Percentiles rank a stretch among this genome's conserved stretches.
Conservation (phyloP, 1,140 invertebrate species). For the Belonocnema kinseyi region DNA sequence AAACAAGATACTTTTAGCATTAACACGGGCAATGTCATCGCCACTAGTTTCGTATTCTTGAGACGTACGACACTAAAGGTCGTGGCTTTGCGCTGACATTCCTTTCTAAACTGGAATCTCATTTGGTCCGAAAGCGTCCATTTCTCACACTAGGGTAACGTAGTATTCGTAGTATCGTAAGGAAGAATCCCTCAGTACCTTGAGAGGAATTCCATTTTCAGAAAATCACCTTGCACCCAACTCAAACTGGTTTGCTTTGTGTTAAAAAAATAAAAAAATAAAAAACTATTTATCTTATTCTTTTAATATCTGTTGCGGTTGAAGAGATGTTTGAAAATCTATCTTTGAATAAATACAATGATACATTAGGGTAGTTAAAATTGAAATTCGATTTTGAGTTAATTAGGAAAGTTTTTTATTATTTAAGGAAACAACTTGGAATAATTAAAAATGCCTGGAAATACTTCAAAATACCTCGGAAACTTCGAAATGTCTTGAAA, state of each 20-base stretch:
- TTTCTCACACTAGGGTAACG: conserved; percentile 19
- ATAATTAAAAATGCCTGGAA: too few species aligned
- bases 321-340: too few species aligned
- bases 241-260: conserved; percentile 12
- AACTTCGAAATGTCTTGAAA: too few species aligned
- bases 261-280: background rate
- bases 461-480: too few species aligned
- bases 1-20: conserved; percentile 11
- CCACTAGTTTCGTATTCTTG: conserved; percentile 13
- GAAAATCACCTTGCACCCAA: conserved; percentile 7
- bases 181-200: conserved; percentile 4
- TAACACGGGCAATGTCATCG: conserved; percentile 2
- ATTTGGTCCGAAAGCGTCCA: conserved; percentile 21
- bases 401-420: too few species aligned
- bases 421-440: too few species aligned
- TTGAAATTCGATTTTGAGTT: too few species aligned
- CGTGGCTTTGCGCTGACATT: conserved; percentile 17
- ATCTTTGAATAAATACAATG: too few species aligned
- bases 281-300: background rate
- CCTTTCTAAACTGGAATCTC: conserved; percentile 31
- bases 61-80: background rate
- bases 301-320: too few species aligned
- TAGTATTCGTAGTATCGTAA: background rate
- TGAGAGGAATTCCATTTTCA: conserved; percentile 22
- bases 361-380: too few species aligned